Percentiles rank a stretch among this genome's conserved stretches.
These are phyloP conservation scores for Eira barbara DNA, from an alignment of 2,113 vertebrate genomes.

Conservation along the genomic window DNA sequence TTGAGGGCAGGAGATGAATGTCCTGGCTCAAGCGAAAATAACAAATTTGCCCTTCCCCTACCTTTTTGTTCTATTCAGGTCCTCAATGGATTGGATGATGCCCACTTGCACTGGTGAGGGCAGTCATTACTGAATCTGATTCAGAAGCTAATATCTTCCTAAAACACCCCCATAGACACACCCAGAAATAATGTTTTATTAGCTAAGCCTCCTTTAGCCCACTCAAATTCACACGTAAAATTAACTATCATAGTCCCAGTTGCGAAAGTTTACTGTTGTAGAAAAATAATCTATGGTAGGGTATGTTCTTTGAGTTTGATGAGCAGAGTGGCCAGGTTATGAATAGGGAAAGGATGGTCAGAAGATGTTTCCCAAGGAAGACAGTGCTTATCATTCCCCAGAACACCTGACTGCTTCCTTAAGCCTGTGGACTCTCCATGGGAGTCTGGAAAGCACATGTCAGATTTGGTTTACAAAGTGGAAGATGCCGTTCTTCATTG, in stretches of 20 bases:
- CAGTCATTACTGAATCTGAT: not conserved
- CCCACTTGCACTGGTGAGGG: not conserved
- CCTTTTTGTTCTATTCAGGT: not conserved
- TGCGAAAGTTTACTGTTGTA: not conserved
- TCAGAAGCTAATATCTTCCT: not conserved
- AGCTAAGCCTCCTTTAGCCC: not conserved
- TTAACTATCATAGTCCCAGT: not conserved
- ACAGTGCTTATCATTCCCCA: not conserved
- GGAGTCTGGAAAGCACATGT: not conserved
- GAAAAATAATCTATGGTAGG: not conserved
- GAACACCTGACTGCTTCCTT: not conserved
- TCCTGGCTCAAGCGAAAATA: not conserved
- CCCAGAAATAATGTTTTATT: not conserved
- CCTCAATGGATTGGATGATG: not conserved
- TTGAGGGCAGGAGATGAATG: not conserved
- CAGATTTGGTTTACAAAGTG: not conserved
- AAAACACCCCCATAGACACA: not conserved
- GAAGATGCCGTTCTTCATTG: not conserved
- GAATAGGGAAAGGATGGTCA: not conserved
- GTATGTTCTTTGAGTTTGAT: not conserved
- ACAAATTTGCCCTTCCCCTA: not conserved
- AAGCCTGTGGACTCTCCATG: rapidly evolving
- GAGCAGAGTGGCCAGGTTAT: not conserved
- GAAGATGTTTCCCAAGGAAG: not conserved
- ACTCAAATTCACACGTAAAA: not conserved